Conservation (phyloP, 2,113 vertebrate genomes). For the Gallinago undulata region DNA sequence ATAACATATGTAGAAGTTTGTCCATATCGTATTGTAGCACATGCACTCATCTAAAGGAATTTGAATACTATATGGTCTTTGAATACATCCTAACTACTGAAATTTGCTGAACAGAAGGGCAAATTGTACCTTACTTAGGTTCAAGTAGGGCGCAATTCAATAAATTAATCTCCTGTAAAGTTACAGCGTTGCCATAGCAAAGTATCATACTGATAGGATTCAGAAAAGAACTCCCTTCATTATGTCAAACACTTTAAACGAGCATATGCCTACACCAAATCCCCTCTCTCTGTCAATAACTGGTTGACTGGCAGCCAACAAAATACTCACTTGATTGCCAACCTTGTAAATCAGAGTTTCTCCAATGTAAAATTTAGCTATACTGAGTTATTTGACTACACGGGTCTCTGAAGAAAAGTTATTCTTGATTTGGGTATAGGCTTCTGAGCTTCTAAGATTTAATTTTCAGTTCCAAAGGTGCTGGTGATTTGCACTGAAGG, state of each 20-base stretch:
- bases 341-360: neutral
- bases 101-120: neutral
- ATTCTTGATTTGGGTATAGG: neutral
- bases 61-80: neutral
- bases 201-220: neutral
- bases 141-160: neutral
- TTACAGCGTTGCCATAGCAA: neutral
- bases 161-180: neutral
- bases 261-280: neutral
- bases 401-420: neutral
- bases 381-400: neutral
- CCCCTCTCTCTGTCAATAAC: neutral
- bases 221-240: neutral
- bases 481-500: neutral
- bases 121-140: neutral
- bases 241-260: neutral
- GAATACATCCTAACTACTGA: neutral
- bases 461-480: neutral
- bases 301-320: neutral
- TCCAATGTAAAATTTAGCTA: neutral
- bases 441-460: neutral
- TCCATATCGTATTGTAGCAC: neutral
- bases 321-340: neutral
- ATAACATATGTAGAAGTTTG: neutral
- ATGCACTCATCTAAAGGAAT: neutral